Evolutionary conservation across 92 coral and sea anemone genomes (phyloP), one percentile per base, ranked within the genome.

Genomic region (Zoanthus sansibaricus): DNA sequence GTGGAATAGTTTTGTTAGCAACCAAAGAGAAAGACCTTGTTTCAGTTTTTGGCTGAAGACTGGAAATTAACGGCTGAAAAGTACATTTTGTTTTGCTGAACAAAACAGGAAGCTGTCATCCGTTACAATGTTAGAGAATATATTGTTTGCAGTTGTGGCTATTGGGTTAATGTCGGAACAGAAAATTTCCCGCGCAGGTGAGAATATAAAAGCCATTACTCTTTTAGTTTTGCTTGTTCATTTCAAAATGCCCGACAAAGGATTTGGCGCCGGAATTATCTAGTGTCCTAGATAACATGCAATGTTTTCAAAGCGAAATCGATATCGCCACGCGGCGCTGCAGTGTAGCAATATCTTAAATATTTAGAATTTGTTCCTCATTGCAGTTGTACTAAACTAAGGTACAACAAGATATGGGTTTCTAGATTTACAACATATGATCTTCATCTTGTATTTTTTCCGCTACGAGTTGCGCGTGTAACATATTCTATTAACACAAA

Each of bases 121-220:
- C 85, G 85, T 80, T 80, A 80, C 75, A 17, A 48, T 80, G 85
- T 46, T 44, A 21, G 75, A 58, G 10, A 64, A 16, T 7, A 80
- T 80, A 66, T 66, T 71, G 75, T 14, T 67, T 80, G 75, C 73
- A 31, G 18, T 80, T 70, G 12, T 45, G 66, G 18, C 73, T 69
- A 13, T 15, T 21, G 64, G 75, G 13, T n/a, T 66, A 25, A 44
- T 80, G 85, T 18, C 64, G 45, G 75, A 62, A 80, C 13, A 51
- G 6, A 52, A 49, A 55, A 18, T 80, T 66, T 64, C 85, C 74
- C 74, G 58, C 55, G 85, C 75, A 80, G 85, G 85, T 80, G 46
- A 80, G 84, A 9, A 8, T 7, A 10, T 16, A 7, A 9, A 16
- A 37, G 42, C 42, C 42, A 17, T 9, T 58, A 54, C 18, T 61